Evolutionary conservation across 2,797 vertebrate genomes (phyloP), one percentile per base, ranked within the genome.

Genomic region (Notoglanidium macrostoma): DNA sequence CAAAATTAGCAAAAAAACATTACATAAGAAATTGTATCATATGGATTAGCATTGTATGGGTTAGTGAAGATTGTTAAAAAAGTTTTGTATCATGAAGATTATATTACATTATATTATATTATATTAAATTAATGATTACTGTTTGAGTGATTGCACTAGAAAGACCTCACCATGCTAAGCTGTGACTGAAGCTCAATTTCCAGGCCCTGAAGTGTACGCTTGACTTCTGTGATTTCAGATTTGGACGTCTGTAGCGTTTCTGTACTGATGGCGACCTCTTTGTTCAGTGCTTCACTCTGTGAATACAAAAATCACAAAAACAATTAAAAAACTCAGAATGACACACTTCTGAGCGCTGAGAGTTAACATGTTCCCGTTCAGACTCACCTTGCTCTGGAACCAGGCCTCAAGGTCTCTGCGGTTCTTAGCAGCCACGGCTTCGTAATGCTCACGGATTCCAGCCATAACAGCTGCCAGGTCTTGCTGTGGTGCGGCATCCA

Each of bases 181-280:
- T 96, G 96, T 0, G 95, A 92, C 90, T 97, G 95, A 84, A 96
- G 92, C 86, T 97, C 96, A 0, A 97, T 97, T 91, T 96, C 95
- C 84, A 97, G 93, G 83, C 94, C 89, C 91, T 97, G 96, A 4
- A 96, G 90, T 19, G 84, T 89, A 57, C 89, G 91, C 72, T 89
- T 90, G 59, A 90, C 32, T 35, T 91, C 91, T 49, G 81, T 89
- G 67, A 89, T 85, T 81, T 91, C 91, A 9, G 90, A 82, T 76
- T 7, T 83, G 61, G 89, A 85, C 1, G 87, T 68, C 46, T 90
- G 86, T 54, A 91, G 40, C 0, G 15, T 82, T 83, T 90, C 91
- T 63, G 89, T 88, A 51, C 63, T 88, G 70, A 17, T 44, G 5
- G 57, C 17, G 3, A 90, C 89, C 49, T 90, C 90, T 88, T 90